These are phyloP conservation scores for Cryptosula pallasiana DNA, from an alignment of 2,888 invertebrate genomes.

Conservation along the genomic window DNA sequence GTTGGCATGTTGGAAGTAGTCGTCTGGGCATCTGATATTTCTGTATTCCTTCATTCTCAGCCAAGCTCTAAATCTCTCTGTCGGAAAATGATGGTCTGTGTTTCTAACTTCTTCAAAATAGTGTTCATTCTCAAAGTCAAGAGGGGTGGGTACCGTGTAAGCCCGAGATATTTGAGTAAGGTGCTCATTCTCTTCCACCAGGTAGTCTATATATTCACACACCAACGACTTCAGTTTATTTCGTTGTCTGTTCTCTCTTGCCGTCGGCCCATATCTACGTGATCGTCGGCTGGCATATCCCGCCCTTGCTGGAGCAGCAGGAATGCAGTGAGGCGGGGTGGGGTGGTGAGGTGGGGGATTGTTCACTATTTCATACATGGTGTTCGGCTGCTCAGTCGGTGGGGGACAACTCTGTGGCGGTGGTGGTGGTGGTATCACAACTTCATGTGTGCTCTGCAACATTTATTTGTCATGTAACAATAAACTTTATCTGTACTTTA, in stretches of 20 bases:
- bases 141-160: slow-evolving; percentile 37
- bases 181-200: slow-evolving; percentile 42
- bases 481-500: too few relatives aligned
- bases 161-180: slow-evolving; percentile 44
- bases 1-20: background rate
- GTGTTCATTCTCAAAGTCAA: slow-evolving; percentile 42
- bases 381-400: background rate
- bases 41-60: slow-evolving; percentile 30
- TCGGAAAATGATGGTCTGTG: slow-evolving; percentile 37
- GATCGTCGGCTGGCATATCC: background rate
- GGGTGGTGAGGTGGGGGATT: too few relatives aligned
- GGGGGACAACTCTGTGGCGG: too few relatives aligned
- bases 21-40: background rate
- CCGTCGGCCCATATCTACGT: background rate
- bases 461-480: too few relatives aligned
- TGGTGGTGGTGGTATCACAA: too few relatives aligned
- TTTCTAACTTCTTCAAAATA: slow-evolving; percentile 39
- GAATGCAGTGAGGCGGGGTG: background rate
- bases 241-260: background rate
- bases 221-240: background rate
- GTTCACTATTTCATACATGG: background rate
- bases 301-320: background rate
- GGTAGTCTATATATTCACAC: slow-evolving; percentile 38
- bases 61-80: slow-evolving; percentile 39
- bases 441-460: too few relatives aligned